Conservation (phyloP, 2,797 vertebrate genomes). For the Malurus leucopterus region DNA sequence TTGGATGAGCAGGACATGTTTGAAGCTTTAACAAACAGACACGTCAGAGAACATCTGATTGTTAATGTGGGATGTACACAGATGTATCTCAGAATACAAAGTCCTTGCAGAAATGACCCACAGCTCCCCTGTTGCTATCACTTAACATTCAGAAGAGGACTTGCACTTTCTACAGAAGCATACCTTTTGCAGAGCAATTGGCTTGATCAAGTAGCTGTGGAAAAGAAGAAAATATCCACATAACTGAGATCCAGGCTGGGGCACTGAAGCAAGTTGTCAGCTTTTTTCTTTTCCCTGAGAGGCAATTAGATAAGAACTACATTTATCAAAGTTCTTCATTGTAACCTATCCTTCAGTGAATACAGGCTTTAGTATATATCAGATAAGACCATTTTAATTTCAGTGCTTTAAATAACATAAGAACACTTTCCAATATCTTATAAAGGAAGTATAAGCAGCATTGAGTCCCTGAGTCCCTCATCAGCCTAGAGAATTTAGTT, state of each 20-base stretch:
- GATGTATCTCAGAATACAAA: background rate
- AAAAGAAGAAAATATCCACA: background rate
- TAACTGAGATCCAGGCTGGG: background rate
- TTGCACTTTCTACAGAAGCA: background rate
- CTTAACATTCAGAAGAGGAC: background rate
- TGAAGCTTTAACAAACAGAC: background rate
- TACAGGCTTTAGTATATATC: background rate
- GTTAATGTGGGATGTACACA: background rate
- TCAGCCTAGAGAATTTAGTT: background rate
- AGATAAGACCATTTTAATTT: background rate
- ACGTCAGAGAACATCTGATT: background rate
- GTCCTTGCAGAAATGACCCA: background rate
- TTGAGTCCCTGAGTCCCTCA: no score
- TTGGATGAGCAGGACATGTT: accelerated
- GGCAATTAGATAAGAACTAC: background rate
- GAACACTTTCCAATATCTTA: background rate
- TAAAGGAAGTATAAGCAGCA: background rate
- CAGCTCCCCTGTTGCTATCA: background rate
- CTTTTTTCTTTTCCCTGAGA: background rate
- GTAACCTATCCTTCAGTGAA: background rate
- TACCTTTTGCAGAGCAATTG: background rate
- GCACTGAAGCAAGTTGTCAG: background rate
- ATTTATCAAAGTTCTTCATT: background rate
- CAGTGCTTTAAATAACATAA: background rate
- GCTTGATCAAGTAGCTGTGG: background rate